Percentiles rank a stretch among this genome's conserved stretches.
Conservation (phyloP, 2,113 vertebrate species). For the Hippoglossus stenolepis region DNA sequence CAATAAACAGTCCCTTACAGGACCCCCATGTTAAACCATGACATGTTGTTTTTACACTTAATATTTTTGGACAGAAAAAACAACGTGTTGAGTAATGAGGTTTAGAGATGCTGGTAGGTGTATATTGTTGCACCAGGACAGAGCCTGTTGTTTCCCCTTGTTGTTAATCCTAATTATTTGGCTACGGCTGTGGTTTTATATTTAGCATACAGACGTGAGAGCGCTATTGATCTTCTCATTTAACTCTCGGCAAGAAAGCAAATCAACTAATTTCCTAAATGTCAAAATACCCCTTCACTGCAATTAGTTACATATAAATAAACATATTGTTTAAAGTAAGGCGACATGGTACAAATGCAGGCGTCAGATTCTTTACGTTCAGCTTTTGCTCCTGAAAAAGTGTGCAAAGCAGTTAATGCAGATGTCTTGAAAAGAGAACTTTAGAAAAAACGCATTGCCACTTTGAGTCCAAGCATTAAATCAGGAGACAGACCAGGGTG, state of each 20-base stretch:
- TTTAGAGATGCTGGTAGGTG: neutral
- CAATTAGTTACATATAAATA: neutral
- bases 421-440: slow-evolving; percentile 8
- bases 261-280: neutral
- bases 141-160: neutral
- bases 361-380: neutral
- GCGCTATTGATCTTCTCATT: slow-evolving; percentile 1
- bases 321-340: neutral
- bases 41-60: neutral
- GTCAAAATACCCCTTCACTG: neutral
- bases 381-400: neutral
- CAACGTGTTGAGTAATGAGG: neutral
- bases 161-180: neutral
- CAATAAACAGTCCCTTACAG: neutral
- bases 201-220: neutral
- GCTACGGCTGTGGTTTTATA: neutral
- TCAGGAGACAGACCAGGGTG: slow-evolving; percentile 17
- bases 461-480: slow-evolving; percentile 17
- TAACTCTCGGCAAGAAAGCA: neutral
- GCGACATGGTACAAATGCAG: neutral
- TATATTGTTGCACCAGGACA: neutral
- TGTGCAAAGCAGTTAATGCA: neutral
- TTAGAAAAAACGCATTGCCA: neutral
- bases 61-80: neutral
- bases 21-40: neutral